These are phyloP conservation scores for Shargacucullia verbasci DNA, from an alignment of 2,888 invertebrate genomes.

Conservation along the genomic window DNA sequence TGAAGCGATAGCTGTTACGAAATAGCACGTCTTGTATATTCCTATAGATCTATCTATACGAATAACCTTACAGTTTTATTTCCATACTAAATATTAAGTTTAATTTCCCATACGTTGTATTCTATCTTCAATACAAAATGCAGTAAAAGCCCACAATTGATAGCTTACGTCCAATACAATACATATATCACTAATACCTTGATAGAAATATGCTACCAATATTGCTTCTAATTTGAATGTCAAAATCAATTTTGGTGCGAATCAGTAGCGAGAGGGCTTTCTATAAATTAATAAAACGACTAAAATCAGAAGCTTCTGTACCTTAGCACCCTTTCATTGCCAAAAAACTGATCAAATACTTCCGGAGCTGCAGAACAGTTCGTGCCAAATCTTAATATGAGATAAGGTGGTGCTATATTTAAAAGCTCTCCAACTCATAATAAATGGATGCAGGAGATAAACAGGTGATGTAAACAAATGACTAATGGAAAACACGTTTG, in stretches of 20 bases:
- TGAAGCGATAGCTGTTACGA: conserved; percentile 44
- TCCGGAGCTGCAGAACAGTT: conserved; percentile 5
- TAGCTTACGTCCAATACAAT: no score
- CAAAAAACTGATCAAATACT: conserved; percentile 34
- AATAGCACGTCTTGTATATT: not conserved
- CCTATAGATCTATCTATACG: not conserved
- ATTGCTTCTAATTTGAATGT: no score
- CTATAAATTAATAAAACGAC: conserved; percentile 3
- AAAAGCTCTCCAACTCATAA: conserved; percentile 3
- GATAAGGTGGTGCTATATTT: conserved; percentile 4
- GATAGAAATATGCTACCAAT: no score
- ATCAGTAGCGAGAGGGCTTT: no score
- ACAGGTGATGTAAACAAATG: conserved; percentile 37
- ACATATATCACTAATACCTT: no score
- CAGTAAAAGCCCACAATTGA: no score
- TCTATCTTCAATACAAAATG: no score
- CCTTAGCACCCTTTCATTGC: conserved; percentile 23
- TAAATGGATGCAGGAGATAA: conserved; percentile 16
- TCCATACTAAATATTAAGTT: no score
- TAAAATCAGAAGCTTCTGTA: conserved; percentile 12
- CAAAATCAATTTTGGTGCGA: no score
- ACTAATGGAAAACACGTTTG: conserved; percentile 28
- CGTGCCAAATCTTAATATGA: conserved; percentile 22
- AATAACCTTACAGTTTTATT: no score
- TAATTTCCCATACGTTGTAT: no score